These are phyloP conservation scores for Brachyhypopomus gauderio DNA, from an alignment of 2,113 vertebrate genomes.

Conservation along the genomic window DNA sequence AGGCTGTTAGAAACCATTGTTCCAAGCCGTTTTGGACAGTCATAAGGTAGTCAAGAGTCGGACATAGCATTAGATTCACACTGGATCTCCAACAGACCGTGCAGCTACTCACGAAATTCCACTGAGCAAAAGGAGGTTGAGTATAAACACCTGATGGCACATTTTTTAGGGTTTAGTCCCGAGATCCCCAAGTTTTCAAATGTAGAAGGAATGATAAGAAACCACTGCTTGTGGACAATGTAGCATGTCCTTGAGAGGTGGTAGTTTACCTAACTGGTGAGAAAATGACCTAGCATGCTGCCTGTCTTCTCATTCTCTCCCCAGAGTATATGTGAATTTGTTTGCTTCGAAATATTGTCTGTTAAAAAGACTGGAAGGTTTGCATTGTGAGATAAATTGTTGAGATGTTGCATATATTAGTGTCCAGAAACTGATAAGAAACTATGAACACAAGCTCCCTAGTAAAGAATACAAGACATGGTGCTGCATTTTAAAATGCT, in stretches of 20 bases:
- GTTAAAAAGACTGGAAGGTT: background rate
- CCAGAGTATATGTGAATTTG: background rate
- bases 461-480: no score
- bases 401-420: no score
- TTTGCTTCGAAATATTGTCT: background rate
- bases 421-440: background rate
- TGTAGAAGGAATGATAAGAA: background rate
- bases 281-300: background rate
- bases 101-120: no score
- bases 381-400: no score
- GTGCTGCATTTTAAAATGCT: no score
- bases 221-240: background rate
- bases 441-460: background rate
- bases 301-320: background rate
- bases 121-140: no score
- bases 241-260: conserved; percentile 13
- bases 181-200: background rate
- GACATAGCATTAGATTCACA: no score
- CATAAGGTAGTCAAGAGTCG: no score
- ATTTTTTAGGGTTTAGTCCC: background rate
- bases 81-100: no score
- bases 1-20: background rate
- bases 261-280: background rate
- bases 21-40: background rate
- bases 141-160: no score